Conservation (phyloP, 2,888 invertebrate species). For the Drosophila putrida region DNA sequence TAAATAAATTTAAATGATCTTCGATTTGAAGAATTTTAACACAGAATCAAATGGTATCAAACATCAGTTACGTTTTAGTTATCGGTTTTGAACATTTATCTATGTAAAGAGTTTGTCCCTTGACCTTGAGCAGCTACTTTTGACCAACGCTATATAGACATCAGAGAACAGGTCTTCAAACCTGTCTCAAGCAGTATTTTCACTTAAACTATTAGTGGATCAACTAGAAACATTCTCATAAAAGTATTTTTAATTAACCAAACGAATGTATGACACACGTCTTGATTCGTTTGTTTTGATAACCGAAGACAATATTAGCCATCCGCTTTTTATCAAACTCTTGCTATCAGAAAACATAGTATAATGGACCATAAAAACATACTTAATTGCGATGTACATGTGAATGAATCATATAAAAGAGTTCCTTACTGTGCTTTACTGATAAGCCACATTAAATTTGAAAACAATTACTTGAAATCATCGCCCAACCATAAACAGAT, state of each 20-base stretch:
- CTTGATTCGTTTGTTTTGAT: not conserved
- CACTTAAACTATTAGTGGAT: not conserved
- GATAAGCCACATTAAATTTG: conserved; percentile 38
- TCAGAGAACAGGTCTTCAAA: too few relatives aligned
- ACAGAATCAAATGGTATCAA: not conserved
- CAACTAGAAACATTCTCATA: not conserved
- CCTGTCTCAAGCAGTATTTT: not conserved
- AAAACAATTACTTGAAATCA: conserved; percentile 29
- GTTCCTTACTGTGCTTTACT: conserved; percentile 31
- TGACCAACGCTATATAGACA: too few relatives aligned
- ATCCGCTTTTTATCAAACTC: conserved; percentile 38
- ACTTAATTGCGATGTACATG: conserved; percentile 4
- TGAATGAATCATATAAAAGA: conserved; percentile 17
- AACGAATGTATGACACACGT: too few relatives aligned
- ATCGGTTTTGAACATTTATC: too few relatives aligned
- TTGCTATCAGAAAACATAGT: conserved; percentile 34
- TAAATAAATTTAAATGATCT: not conserved
- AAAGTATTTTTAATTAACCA: not conserved
- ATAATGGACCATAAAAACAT: conserved; percentile 19
- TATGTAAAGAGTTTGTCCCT: too few relatives aligned
- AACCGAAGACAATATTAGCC: conserved; percentile 12
- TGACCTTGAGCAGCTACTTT: too few relatives aligned
- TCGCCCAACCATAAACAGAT: conserved; percentile 36
- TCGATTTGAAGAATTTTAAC: not conserved
- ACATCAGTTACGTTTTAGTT: too few relatives aligned